phyloP scores from a whole-genome alignment of 2,113 vertebrate species.

The Sebastes schlegelii region DNA sequence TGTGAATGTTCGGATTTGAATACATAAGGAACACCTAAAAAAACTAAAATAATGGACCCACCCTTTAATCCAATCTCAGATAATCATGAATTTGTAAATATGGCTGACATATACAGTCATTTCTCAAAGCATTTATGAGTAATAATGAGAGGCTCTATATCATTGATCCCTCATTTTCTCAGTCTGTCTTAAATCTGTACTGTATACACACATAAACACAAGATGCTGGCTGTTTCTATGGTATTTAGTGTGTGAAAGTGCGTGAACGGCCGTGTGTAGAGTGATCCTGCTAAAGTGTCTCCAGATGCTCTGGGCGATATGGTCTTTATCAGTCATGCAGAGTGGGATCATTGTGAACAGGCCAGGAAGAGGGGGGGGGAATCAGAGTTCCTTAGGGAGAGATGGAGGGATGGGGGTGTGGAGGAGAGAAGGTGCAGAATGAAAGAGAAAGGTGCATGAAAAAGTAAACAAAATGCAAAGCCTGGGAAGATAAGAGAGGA shows the following conservation, averaged over 20 bases:
- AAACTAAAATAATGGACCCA: no score
- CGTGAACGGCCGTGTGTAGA: conserved; percentile 51
- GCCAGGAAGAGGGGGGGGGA: conserved; percentile 63
- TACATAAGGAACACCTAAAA: no score
- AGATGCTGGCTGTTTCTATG: conserved; percentile 21
- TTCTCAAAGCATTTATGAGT: background rate
- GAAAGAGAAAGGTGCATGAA: conserved; percentile 19
- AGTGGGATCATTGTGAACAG: conserved; percentile 72
- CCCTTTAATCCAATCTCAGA: background rate
- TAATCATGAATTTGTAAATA: background rate
- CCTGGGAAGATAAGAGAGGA: conserved; percentile 13
- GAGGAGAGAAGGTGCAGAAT: conserved; percentile 1
- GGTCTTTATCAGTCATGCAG: conserved; percentile 74
- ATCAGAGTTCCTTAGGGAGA: conserved; percentile 51
- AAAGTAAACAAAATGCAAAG: conserved; percentile 26
- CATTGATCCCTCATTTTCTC: background rate
- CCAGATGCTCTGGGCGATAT: conserved; percentile 77
- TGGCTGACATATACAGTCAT: background rate
- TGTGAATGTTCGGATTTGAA: no score
- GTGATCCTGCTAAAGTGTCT: conserved; percentile 68
- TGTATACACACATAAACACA: background rate
- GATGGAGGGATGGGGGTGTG: conserved; percentile 11
- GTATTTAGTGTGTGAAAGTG: conserved; percentile 29
- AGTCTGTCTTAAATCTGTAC: background rate
- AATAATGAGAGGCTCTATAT: background rate